These are phyloP conservation scores for Eretmochelys imbricata DNA, from an alignment of 2,113 vertebrate species.

Conservation along the genomic window DNA sequence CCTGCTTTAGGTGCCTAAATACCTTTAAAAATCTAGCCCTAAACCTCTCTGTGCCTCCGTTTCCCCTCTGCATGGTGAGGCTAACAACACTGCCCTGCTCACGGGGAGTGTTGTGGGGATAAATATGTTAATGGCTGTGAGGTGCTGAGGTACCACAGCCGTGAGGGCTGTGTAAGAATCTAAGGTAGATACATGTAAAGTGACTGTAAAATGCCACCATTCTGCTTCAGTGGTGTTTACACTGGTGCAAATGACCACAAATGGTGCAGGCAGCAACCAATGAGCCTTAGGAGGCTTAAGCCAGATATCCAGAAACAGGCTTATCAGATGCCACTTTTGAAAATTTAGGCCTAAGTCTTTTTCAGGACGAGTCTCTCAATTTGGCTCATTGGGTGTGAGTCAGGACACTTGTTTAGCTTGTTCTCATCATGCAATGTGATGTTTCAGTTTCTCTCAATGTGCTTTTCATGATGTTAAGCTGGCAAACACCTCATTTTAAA, in stretches of 20 bases:
- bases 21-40: not conserved
- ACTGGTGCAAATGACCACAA: not conserved
- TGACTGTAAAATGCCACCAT: not conserved
- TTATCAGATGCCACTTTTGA: not conserved
- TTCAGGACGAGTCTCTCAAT: not conserved
- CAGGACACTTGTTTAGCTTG: not conserved
- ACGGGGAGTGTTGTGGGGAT: not conserved
- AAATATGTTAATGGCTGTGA: not conserved
- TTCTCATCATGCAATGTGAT: accelerated
- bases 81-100: not conserved
- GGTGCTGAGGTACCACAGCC: not conserved
- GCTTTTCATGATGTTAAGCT: not conserved
- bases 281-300: not conserved
- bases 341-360: accelerated
- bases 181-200: not conserved
- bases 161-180: not conserved
- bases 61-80: not conserved
- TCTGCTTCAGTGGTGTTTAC: not conserved
- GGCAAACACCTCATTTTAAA: not conserved
- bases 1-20: not conserved
- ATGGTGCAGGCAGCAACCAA: not conserved
- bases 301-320: not conserved
- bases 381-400: not conserved
- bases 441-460: not conserved
- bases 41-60: not conserved